Percentiles rank a stretch among this genome's conserved stretches.
These are phyloP conservation scores for Helleia helle DNA, from an alignment of 2,888 invertebrate species.

Conservation along the genomic window DNA sequence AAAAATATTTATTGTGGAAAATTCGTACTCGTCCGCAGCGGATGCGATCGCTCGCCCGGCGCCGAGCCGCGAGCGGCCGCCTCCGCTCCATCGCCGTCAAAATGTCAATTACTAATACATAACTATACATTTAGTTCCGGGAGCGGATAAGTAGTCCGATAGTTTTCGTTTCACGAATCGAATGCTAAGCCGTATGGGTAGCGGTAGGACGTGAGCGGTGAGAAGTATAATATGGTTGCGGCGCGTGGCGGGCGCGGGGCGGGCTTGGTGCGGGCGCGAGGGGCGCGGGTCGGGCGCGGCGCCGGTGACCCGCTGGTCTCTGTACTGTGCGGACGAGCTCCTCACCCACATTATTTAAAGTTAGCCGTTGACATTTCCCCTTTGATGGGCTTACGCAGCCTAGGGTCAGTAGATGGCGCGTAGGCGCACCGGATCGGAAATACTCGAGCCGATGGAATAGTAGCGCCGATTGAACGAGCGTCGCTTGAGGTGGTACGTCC, in stretches of 20 bases:
- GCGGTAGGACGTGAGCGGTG: slow-evolving; percentile 29
- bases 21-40: slow-evolving; percentile 18
- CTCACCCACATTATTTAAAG: too few relatives aligned
- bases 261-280: background rate
- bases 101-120: slow-evolving; percentile 35
- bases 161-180: slow-evolving; percentile 6
- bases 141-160: slow-evolving; percentile 2
- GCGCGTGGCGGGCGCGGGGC: slow-evolving; percentile 3
- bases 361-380: too few relatives aligned
- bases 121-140: slow-evolving; percentile 18
- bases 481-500: background rate
- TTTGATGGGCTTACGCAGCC: too few relatives aligned
- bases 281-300: slow-evolving; percentile 2
- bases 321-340: slow-evolving; percentile 23
- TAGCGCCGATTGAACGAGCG: too few relatives aligned
- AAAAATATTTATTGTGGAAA: slow-evolving; percentile 46
- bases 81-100: slow-evolving; percentile 2
- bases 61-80: background rate
- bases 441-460: too few relatives aligned
- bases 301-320: slow-evolving; percentile 37
- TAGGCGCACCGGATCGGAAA: too few relatives aligned
- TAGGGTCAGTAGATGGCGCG: too few relatives aligned
- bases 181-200: too few relatives aligned
- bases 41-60: background rate
- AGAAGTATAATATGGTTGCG: slow-evolving; percentile 70